Base-by-base conservation (phyloP, 2,888 invertebrate genomes). In the Melinaea menophilus region DNA sequence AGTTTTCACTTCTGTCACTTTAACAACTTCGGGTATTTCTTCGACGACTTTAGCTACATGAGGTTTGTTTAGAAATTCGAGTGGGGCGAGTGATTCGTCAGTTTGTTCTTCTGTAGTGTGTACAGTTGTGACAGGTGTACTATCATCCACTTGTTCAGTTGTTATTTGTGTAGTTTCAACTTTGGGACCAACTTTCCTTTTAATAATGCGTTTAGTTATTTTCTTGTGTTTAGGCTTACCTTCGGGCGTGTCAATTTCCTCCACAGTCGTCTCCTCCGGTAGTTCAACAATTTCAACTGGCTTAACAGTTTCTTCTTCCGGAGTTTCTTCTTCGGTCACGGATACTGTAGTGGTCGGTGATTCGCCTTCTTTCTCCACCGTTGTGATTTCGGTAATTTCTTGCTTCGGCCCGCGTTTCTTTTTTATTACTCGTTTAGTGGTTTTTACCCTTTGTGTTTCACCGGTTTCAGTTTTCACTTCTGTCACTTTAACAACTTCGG, bases 1-100 rank as follows among this genome's bases (percentile, higher is more conserved):
- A 2, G 86, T 84, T 7, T 78, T 75, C 11, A 86, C 82, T 72
- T 87, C 84, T 45, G 48, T 55, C 37, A 85, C 70, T 35, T 81
- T 79, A 2, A 84, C 77, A 0, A 59, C 57, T 61, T 72, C 69
- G 37, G 68, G 72, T 56, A 37, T 11, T 62, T 75, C 73, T 58
- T 71, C 69, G 2, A 74, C 46, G 0, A 9, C 51, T 5, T 51
- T 7, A 7, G 51, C 51, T 0, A 7, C 5, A 4, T 22, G 22
- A 2, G 22, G 51, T 51, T 13, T 51, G 9, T 22, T 0, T 7
- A 51, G 22, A 22, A 22, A 7, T 51, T 51, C 22, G 5, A 51
- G 1, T 0, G 51, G 51, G 2, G 51, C 5, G 9, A 51, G 4
- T n/a, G 51, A 2, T 22, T 51, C 51, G 0, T 51, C 51, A 0